Conservation (phyloP, 2,888 invertebrate species). For the Desoria tigrina region DNA sequence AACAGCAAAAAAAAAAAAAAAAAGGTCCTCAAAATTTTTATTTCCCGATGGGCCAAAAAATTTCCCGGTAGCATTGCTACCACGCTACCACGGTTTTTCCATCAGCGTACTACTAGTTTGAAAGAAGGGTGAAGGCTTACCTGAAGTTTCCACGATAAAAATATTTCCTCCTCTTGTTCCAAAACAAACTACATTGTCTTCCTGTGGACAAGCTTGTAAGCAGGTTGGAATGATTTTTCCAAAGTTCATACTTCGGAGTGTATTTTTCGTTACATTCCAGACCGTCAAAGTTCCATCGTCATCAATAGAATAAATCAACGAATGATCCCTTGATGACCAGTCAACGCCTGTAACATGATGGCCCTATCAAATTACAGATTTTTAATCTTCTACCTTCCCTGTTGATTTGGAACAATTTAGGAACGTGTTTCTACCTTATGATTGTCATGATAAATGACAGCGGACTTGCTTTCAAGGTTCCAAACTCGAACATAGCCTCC, state of each 20-base stretch:
- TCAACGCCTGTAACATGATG: constrained; percentile 57
- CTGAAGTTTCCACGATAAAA: constrained; percentile 57
- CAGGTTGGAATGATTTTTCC: constrained; percentile 61
- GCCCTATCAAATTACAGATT: constrained; percentile 51
- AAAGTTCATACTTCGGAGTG: constrained; percentile 54
- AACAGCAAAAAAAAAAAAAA: no score
- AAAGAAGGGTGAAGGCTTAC: no score
- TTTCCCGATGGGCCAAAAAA: no score
- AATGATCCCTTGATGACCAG: constrained; percentile 58
- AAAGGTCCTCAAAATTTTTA: no score
- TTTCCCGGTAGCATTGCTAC: no score
- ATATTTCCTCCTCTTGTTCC: constrained; percentile 63
- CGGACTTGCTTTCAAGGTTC: constrained; percentile 37
- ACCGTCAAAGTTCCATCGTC: constrained; percentile 59
- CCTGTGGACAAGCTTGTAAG: constrained; percentile 64
- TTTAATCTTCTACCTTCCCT: no score
- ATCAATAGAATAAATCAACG: constrained; percentile 59
- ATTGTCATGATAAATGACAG: constrained; percentile 37
- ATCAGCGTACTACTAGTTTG: no score
- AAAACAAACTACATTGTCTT: constrained; percentile 62
- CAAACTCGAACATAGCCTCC: constrained; percentile 47
- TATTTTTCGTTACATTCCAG: constrained; percentile 59
- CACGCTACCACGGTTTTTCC: no score
- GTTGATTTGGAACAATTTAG: no score
- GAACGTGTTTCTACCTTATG: constrained; percentile 38